phyloP scores from a whole-genome alignment of 2,888 invertebrate species.

The Invenusta paracnida region DNA sequence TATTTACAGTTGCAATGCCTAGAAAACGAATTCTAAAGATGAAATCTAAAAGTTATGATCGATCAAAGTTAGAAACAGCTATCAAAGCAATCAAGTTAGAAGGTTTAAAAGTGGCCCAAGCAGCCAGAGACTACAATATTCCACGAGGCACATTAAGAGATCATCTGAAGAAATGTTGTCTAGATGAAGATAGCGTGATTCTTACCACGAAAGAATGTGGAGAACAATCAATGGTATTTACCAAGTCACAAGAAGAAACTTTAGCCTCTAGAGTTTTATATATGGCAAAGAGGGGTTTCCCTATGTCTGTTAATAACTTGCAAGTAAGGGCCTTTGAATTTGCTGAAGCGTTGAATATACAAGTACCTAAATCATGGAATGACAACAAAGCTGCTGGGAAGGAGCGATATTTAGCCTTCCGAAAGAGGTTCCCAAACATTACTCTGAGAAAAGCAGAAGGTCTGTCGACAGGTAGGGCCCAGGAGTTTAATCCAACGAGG shows the following conservation, averaged over 20 bases:
- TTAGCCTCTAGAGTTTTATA: not conserved
- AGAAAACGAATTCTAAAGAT: not conserved
- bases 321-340: not conserved
- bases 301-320: not conserved
- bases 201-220: not conserved
- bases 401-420: not conserved
- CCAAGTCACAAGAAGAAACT: not conserved
- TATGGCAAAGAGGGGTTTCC: not conserved
- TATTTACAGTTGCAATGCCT: not conserved
- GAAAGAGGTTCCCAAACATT: not conserved
- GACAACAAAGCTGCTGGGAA: not conserved
- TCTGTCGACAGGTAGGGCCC: not conserved
- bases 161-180: not conserved
- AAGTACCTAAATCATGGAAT: not conserved
- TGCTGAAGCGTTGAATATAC: not conserved
- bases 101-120: not conserved
- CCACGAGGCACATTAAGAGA: not conserved
- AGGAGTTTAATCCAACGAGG: not conserved
- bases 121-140: not conserved
- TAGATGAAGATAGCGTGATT: not conserved
- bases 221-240: not conserved
- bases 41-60: not conserved
- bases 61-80: not conserved
- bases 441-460: not conserved
- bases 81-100: not conserved